Base-by-base conservation (phyloP, 2,797 vertebrate species). In the Austrolebias charrua region DNA sequence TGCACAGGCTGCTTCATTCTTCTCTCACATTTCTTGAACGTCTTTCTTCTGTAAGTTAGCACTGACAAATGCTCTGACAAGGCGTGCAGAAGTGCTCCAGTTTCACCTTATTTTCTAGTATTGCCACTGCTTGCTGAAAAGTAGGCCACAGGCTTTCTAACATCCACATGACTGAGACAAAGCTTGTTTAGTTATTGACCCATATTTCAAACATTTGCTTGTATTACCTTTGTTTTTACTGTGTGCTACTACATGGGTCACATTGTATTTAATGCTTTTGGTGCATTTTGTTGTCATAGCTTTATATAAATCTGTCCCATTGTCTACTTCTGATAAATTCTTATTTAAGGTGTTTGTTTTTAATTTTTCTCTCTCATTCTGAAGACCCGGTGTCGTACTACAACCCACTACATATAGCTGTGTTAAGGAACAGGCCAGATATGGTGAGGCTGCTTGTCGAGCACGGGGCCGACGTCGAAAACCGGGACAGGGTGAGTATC, bases 311-410 rank as follows among this genome's bases (percentile, higher is more conserved):
- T 18, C 38, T 40, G 14, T 33, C 12, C 18, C 20, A 19, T 40
- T 64, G 16, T 38, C 40, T 40, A 33, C 28, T 7, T 62, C 7
- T 42, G 1, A 56, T 29, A 38, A 67, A 60, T 12, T 29, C 3
- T 40, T 2, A 13, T n/a, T 47, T 56, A 63, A 15, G 2, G 4
- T 40, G 4, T 1, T 11, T 18, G 1, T 66, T 12, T 65, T 13
- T 62, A 3, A 3, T 18, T 5, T 61, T 33, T 51, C 1, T 35
- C 28, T 35, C 63, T 12, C 16, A 1, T 45, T 57, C 44, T 73
- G 5, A 80, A 98, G 96, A 98, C 72, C 96, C 97, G 0, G 95
- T 98, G 53, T 96, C 95, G 0, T 98, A 96, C 85, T 98, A 98
- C 91, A 97, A 94, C 0, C 92, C 97, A 0, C 85, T 98, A 45